Percentiles rank a stretch among this genome's conserved stretches.
These are phyloP conservation scores for Sigmodon hispidus DNA, from an alignment of 2,113 vertebrate genomes.

Conservation along the genomic window DNA sequence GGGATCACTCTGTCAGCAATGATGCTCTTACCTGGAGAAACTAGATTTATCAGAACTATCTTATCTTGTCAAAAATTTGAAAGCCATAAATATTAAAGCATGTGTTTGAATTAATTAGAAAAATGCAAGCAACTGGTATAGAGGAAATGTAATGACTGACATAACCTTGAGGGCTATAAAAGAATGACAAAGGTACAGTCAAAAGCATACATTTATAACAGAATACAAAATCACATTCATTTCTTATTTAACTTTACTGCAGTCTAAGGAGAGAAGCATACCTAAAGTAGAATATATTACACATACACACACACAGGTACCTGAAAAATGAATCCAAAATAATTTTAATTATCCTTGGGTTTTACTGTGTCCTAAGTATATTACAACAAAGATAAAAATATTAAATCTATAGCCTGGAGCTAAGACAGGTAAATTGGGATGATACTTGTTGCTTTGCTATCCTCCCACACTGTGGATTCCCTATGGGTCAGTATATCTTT, in stretches of 20 bases:
- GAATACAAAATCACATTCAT: not conserved
- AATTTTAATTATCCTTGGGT: not conserved
- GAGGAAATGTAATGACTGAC: slow-evolving; percentile 22
- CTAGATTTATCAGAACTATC: slow-evolving; percentile 66
- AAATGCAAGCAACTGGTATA: not conserved
- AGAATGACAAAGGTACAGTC: not conserved
- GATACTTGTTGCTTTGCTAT: not conserved
- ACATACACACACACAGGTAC: not conserved
- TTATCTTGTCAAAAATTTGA: slow-evolving; percentile 62
- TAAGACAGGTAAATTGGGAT: not conserved
- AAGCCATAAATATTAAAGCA: slow-evolving; percentile 71
- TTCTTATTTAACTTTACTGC: not conserved
- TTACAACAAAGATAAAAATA: not conserved
- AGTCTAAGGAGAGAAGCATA: not conserved
- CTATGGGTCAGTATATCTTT: not conserved
- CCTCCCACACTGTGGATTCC: not conserved
- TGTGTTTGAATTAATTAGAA: not conserved
- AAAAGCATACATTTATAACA: not conserved
- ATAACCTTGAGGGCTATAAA: not conserved
- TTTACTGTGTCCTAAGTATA: not conserved
- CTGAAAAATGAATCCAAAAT: not conserved
- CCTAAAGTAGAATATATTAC: not conserved
- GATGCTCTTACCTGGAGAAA: slow-evolving; percentile 70
- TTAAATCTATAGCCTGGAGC: not conserved
- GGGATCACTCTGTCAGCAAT: slow-evolving; percentile 81